A percentile compares a stretch with the other conserved stretches of the same genome.
Conservation (phyloP, 2,113 vertebrate species). For the Tetrax tetrax region DNA sequence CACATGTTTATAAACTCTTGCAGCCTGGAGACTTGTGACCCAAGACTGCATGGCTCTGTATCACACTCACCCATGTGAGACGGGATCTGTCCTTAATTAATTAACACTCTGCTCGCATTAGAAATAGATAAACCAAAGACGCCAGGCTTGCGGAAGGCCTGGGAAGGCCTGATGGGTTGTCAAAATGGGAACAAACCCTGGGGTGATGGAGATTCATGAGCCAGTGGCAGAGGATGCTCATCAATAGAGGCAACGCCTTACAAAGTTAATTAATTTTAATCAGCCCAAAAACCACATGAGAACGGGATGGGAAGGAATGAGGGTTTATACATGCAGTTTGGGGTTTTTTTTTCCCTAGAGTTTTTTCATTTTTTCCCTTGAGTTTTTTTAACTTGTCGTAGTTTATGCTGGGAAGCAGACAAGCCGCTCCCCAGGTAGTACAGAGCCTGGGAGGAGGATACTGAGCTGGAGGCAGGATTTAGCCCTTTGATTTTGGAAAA, state of each 20-base stretch:
- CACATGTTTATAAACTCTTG: fast-evolving
- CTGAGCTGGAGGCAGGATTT: not conserved
- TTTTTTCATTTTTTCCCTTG: no score
- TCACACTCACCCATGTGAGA: not conserved
- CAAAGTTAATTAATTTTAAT: not conserved
- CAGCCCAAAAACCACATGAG: not conserved
- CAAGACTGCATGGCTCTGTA: not conserved
- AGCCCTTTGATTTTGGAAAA: not conserved
- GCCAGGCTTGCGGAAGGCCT: not conserved
- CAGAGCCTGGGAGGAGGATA: not conserved
- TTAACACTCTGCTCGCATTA: not conserved
- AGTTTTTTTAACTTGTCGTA: no score
- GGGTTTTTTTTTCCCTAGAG: no score
- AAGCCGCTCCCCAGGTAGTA: not conserved
- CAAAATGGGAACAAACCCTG: not conserved
- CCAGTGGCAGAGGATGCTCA: not conserved
- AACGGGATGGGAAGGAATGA: not conserved
- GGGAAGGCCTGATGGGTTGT: not conserved
- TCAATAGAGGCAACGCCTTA: not conserved
- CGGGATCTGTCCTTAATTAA: not conserved
- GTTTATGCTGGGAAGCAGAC: not conserved
- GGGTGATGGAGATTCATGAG: not conserved
- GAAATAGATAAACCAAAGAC: not conserved
- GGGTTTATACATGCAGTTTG: no score
- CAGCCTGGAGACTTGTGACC: not conserved